Evolutionary conservation across 1,140 invertebrate species (phyloP), one percentile per base, ranked within the genome.

Genomic region (Camponotus pennsylvanicus): DNA sequence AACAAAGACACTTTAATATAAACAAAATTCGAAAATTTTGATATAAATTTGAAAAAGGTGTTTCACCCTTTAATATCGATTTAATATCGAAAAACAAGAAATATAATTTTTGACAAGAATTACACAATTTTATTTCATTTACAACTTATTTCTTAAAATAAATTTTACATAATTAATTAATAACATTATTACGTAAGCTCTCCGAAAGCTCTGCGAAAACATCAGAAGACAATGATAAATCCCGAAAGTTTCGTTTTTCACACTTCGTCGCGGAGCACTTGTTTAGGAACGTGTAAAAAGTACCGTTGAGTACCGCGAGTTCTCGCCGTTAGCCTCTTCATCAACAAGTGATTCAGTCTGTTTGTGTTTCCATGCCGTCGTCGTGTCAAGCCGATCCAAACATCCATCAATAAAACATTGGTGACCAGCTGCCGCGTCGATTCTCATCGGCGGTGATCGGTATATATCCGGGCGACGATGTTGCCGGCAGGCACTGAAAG

Each of bases 401-500:
- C 7, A 11, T 69, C 59, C 57, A 61, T 92, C 87, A 94, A 49
- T 94, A 94, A 80, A 94, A 94, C 55, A 87, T 84, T 7, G 92
- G 73, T 11, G 91, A 86, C 92, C 93, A 94, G 27, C 92, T 91
- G 40, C 75, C 76, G 7, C 66, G 59, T 1, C 66, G 85, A 42
- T 52, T 78, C 7, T 88, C 88, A 0, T 78, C 66, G 1, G 83
- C 79, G 0, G 88, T 91, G 37, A 93, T 92, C 0, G 92, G 90
- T 87, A 91, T 86, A 73, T 93, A 94, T 52, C 88, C 86, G 40
- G 86, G 59, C 3, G 84, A 69, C 69, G 88, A 93, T 57, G 91
- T 94, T 83, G 92, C 90, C n/a, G 97, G 96, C 88, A 98, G 93
- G 93, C 97, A 98, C 93, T 98, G 97, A 93, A 98, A 98, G 92